phyloP scores from a whole-genome alignment of 2,888 invertebrate species.

The Agonopterix subpropinquella region DNA sequence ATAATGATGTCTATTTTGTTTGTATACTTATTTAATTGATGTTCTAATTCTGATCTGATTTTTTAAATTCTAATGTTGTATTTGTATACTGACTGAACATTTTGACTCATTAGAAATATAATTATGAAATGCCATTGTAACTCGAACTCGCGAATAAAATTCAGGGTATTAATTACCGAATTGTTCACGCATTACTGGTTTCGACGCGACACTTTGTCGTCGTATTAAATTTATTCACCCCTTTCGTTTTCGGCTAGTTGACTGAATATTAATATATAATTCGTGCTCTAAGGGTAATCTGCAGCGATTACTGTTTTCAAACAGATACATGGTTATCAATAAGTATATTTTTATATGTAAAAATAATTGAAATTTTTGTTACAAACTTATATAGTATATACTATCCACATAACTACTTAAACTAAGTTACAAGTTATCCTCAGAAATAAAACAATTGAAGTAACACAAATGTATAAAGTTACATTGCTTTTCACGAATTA shows the following conservation, averaged over 20 bases:
- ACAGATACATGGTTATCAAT: conserved; percentile 6
- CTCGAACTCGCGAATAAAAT: conserved; percentile 16
- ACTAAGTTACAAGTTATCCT: too few relatives aligned
- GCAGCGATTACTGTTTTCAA: conserved; percentile 49
- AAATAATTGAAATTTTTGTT: too few relatives aligned
- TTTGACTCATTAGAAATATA: neutral
- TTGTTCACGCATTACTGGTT: conserved; percentile 61
- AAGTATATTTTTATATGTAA: conserved; percentile 2
- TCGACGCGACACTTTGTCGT: conserved; percentile 47
- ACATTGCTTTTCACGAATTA: conserved; percentile 1
- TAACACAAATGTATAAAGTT: too few relatives aligned
- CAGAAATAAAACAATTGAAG: too few relatives aligned
- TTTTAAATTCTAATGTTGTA: too few relatives aligned
- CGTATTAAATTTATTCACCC: conserved; percentile 62
- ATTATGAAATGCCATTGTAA: neutral
- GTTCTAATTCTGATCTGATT: too few relatives aligned
- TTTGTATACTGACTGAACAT: too few relatives aligned
- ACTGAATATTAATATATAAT: conserved; percentile 59
- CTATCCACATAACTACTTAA: too few relatives aligned
- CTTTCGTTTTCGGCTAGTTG: conserved; percentile 56
- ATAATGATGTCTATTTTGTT: too few relatives aligned
- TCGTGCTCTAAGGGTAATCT: conserved; percentile 46
- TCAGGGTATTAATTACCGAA: conserved; percentile 62
- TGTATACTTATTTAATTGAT: too few relatives aligned
- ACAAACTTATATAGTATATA: too few relatives aligned